phyloP scores from a whole-genome alignment of 2,113 vertebrate genomes.

The Misgurnus anguillicaudatus region DNA sequence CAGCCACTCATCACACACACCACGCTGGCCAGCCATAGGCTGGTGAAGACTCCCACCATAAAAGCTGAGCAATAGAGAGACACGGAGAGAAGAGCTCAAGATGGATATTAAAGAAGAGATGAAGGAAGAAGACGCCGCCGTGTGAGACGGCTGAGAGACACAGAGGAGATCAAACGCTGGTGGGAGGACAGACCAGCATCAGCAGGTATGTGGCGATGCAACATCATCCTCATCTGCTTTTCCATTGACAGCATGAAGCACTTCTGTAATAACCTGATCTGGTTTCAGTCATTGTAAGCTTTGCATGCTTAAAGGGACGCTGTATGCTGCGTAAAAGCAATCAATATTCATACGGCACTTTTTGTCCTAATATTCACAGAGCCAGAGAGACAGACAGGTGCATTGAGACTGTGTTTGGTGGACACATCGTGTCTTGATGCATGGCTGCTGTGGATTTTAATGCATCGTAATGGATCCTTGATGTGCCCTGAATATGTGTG shows the following conservation, averaged over 20 bases:
- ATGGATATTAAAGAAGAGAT: slow-evolving; percentile 25
- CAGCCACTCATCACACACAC: slow-evolving; percentile 35
- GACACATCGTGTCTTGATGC: not conserved
- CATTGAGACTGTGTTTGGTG: slow-evolving; percentile 9
- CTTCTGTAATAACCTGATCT: not conserved
- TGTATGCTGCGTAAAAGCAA: not conserved
- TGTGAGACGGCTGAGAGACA: slow-evolving; percentile 25
- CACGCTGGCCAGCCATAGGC: slow-evolving; percentile 41
- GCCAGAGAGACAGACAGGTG: slow-evolving; percentile 13
- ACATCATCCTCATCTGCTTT: slow-evolving; percentile 36
- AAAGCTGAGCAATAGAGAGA: slow-evolving; percentile 20
- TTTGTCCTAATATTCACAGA: not conserved
- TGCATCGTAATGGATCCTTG: slow-evolving; percentile 46
- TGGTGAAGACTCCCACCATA: slow-evolving; percentile 25
- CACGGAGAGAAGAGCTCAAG: slow-evolving; percentile 10
- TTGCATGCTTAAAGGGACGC: not conserved
- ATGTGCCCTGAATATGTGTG: slow-evolving; percentile 17
- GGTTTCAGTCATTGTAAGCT: not conserved
- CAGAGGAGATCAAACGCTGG: slow-evolving; percentile 35
- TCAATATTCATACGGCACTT: slow-evolving; percentile 23
- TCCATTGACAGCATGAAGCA: not conserved
- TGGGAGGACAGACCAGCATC: slow-evolving; percentile 51
- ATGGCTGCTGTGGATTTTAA: slow-evolving; percentile 46
- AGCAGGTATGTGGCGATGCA: slow-evolving; percentile 71
- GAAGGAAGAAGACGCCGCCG: slow-evolving; percentile 30